Evolutionary conservation across 2,797 vertebrate genomes (phyloP), one percentile per base, ranked within the genome.

Genomic region (Etheostoma perlongum): DNA sequence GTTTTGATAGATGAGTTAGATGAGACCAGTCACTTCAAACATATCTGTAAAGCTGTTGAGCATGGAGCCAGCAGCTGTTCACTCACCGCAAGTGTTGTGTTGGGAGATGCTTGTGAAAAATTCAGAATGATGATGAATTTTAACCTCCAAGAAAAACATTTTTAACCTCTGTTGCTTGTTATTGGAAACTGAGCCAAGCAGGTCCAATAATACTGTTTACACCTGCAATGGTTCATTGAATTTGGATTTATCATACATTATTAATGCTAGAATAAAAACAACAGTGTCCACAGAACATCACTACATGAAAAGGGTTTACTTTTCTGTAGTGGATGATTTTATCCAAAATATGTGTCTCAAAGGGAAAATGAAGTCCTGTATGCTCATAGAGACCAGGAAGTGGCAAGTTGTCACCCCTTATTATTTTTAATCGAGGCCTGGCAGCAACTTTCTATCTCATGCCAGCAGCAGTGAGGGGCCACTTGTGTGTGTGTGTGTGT

Each of bases 391-490:
- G 65, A 62, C 42, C 42, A 72, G 42, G 19, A 79, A 73, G 62
- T 47, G 63, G 44, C 64, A 49, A 36, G 49, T 64, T 82, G 61
- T 83, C 83, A 58, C 36, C 47, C 23, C 36, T 13, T 49, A 81
- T 84, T 76, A 75, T 65, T 69, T 69, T 85, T 48, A 81, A 48
- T 1, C 4, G n/a, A 33, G 48, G 55, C 61, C 79, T 52, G n/a
- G 66, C 2, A 18, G 70, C 33, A 36, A 19, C 46, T 72, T 40
- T 58, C 2, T 16, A 52, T 71, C 23, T 61, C 18, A 0, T 48
- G 21, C 19, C 72, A 40, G 25, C 27, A 21, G 46, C 7, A 16
- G 40, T 23, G 1, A 27, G 27, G 0, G 42, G 52, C 6, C 33
- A 21, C 57, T 15, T 25, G 25, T 25, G 25, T 25, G 25, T 25